Percentiles rank a stretch among this genome's conserved stretches.
Conservation (phyloP, 2,888 invertebrate genomes). For the Andrena flavipes region DNA sequence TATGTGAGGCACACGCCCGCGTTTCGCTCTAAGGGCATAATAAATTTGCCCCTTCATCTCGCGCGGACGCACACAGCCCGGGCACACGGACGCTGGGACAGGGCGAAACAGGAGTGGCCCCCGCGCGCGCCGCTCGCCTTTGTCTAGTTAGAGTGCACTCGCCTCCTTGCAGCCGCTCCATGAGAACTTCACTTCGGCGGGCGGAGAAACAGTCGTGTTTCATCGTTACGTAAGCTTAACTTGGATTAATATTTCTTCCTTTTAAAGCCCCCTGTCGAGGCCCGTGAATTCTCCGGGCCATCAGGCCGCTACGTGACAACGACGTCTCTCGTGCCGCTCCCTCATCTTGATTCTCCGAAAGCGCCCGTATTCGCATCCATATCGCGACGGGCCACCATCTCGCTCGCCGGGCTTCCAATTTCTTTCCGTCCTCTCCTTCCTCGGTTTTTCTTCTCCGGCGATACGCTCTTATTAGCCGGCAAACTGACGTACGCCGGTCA, state of each 20-base stretch:
- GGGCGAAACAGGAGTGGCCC: conserved; percentile 39
- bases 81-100: conserved; percentile 10
- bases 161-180: conserved; percentile 33
- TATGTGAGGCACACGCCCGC: conserved; percentile 1
- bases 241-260: conserved; percentile 71
- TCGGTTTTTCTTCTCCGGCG: conserved; percentile 6
- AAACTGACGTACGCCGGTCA: conserved; percentile 29
- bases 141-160: conserved; percentile 57
- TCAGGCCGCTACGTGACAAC: conserved; percentile 58
- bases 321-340: conserved; percentile 43
- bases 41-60: conserved; percentile 43
- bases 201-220: conserved; percentile 61
- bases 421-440: conserved; percentile 11
- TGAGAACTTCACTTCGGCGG: conserved; percentile 44
- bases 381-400: conserved; percentile 28
- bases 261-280: conserved; percentile 58
- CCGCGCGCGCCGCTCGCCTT: conserved; percentile 32
- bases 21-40: conserved; percentile 43
- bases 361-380: conserved; percentile 48
- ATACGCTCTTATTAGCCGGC: conserved; percentile 46
- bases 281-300: conserved; percentile 52
- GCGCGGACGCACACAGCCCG: not conserved
- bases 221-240: conserved; percentile 69
- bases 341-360: conserved; percentile 49
- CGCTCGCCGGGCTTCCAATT: conserved; percentile 33